Evolutionary conservation across 2,888 invertebrate species (phyloP).

Genomic region (Dolichomitus sp.): DNA sequence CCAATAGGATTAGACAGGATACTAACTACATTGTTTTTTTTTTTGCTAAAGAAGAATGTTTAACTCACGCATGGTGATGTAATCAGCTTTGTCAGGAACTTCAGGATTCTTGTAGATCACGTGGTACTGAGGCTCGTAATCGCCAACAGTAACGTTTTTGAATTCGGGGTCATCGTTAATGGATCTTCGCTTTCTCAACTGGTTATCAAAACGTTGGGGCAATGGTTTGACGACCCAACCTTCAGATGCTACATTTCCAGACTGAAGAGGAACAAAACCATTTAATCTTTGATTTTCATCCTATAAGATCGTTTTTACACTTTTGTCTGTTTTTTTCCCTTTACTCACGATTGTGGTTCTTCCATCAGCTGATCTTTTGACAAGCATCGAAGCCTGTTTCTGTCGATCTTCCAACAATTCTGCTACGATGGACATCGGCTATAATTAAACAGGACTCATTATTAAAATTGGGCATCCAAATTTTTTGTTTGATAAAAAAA

Average conservation of each 20-base stretch:
- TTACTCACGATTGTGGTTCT: constrained; percentile 37
- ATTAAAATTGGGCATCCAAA: neutral
- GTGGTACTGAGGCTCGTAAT: constrained; percentile 50
- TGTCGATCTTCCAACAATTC: constrained; percentile 43
- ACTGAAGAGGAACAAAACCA: constrained; percentile 22
- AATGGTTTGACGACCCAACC: constrained; percentile 46
- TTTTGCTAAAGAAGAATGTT: neutral
- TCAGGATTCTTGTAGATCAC: constrained; percentile 51
- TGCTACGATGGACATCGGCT: constrained; percentile 46
- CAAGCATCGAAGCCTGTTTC: constrained; percentile 37
- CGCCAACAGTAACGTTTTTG: neutral
- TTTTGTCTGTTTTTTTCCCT: neutral
- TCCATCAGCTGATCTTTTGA: constrained; percentile 23
- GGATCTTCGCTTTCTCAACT: constrained; percentile 9
- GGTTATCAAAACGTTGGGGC: constrained; percentile 52
- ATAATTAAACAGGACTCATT: neutral
- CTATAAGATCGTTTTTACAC: neutral
- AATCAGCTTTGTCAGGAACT: neutral
- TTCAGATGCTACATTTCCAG: constrained; percentile 21
- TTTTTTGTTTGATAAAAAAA: neutral
- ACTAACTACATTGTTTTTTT: too few species aligned
- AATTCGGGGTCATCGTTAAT: neutral
- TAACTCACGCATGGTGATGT: constrained; percentile 34
- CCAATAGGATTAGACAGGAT: too few species aligned
- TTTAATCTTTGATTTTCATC: neutral